phyloP scores from a whole-genome alignment of 2,113 vertebrate genomes.

The Columbina picui region DNA sequence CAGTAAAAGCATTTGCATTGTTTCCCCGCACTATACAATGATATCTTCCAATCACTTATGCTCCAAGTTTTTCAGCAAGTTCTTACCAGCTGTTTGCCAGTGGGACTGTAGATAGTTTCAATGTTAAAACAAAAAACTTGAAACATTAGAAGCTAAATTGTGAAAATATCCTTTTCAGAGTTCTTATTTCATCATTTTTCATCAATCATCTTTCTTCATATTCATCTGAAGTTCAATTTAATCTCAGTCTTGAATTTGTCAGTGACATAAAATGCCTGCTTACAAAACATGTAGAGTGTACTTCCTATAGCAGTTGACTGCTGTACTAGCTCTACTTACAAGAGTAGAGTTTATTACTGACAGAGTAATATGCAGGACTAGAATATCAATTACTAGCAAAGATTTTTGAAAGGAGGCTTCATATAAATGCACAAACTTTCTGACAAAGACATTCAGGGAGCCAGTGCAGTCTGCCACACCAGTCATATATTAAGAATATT shows the following conservation, averaged over 20 bases:
- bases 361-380: background rate
- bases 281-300: background rate
- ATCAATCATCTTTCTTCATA: background rate
- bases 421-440: background rate
- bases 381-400: background rate
- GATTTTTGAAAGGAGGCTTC: background rate
- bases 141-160: background rate
- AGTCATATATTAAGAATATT: background rate
- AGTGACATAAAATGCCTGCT: background rate
- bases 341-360: background rate
- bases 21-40: background rate
- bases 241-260: background rate
- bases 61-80: background rate
- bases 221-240: background rate
- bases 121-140: constrained; percentile 14
- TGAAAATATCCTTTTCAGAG: background rate
- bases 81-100: background rate
- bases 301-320: background rate
- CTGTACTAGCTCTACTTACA: background rate
- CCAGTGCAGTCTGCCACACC: background rate
- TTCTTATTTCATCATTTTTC: background rate
- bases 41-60: background rate
- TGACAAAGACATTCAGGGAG: background rate
- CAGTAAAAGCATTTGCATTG: background rate
- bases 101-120: background rate